Evolutionary conservation across 2,113 vertebrate species (phyloP), one percentile per base, ranked within the genome.

Genomic region (Brachirus orientalis): DNA sequence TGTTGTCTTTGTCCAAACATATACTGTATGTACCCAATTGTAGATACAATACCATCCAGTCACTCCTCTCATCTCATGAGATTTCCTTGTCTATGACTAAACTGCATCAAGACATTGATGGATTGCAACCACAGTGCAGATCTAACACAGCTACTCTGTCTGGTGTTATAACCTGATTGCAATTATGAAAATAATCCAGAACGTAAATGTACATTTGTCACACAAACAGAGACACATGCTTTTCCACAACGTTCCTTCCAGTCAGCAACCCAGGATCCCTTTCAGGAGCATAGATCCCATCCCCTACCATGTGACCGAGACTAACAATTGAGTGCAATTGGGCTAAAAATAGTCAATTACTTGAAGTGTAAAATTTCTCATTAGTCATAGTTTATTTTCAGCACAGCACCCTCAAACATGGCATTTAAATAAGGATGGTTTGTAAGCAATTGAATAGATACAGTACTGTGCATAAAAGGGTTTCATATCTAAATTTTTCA

Each of bases 271-370:
- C 11, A 63, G 44, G 54, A 18, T 56, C 45, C 54, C 48, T 44
- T 68, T 73, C 52, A 57, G 35, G 35, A 62, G 7, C 47, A 72
- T 2, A 52, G 66, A 75, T 60, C 51, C 47, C 59, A 41, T 67
- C 41, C 48, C 18, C 41, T 5, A 44, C 40, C 83, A 84, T 86
- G 85, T 87, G 84, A 84, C 77, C 59, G 43, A 70, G 38, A 38
- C 48, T 50, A 85, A 92, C 85, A 91, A 90, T 80, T 89, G 82
- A 90, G 68, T 33, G 2, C 66, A 80, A 63, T 74, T 44, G 37
- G 75, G 45, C 74, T 87, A 89, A 86, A 91, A 87, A 86, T 88
- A 87, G 75, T 63, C 47, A 38, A 44, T 76, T 46, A 66, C 67
- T 65, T 59, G 54, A 63, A 59, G 71, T 65, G 72, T 72, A 84